Evolutionary conservation across 2,113 vertebrate species (phyloP), one percentile per base, ranked within the genome.

Genomic region (Phasianus colchicus): DNA sequence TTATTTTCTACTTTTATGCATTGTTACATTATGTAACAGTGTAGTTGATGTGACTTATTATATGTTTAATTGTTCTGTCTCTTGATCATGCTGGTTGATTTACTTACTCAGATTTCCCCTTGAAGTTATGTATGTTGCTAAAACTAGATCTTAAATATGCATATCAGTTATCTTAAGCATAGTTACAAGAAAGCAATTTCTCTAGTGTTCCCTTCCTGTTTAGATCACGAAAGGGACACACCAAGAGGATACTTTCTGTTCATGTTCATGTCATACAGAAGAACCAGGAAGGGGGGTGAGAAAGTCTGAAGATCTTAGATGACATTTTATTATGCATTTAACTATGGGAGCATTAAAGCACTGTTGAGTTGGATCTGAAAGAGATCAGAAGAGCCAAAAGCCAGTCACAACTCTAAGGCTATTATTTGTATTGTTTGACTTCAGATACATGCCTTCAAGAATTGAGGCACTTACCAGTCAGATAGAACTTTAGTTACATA

Each of bases 271-370:
- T 72, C 24, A 10, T 50, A 57, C 29, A 87, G 40, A 67, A 84
- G 76, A 15, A 58, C 54, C 64, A 45, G 32, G 13, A 9, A 0
- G 1, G 13, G 1, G 5, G 4, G 11, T 7, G 8, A 65, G 22
- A 48, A 86, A 32, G 16, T 29, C 27, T 75, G 38, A 82, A 75
- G 16, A 55, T 55, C 34, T 92, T 71, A 54, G 20, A 34, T 70
- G 55, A 32, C 29, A 18, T 60, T 78, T 34, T 66, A 65, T 42
- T 60, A 34, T 64, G 9, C 34, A 5, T 60, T 73, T 38, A 60
- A 34, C 12, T 20, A 2, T 63, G 43, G 4, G 8, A 4, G 3
- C 5, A 5, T 77, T 42, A 82, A 81, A 78, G 40, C 22, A 11
- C 57, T 1, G 2, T 32, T 40, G 38, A 74, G 11, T 50, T 74